Evolutionary conservation across 2,113 vertebrate genomes (phyloP).

Genomic region (Amblyornis subalaris): DNA sequence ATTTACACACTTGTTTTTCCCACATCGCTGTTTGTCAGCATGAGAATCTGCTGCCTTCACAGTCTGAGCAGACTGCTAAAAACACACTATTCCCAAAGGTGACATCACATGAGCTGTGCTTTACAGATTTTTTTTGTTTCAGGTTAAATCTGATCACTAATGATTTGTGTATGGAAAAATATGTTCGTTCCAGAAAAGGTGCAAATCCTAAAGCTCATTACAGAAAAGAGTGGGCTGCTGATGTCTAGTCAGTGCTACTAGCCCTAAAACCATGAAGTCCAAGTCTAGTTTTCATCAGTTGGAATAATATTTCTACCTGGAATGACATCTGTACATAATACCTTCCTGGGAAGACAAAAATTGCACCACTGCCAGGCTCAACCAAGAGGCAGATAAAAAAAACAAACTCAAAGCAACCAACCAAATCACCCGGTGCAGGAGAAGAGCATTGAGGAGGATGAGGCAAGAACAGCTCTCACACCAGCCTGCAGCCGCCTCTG

Average conservation of each 20-base stretch:
- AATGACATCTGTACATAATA: not conserved
- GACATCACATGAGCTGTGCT: not conserved
- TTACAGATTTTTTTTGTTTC: not conserved
- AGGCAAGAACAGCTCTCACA: not conserved
- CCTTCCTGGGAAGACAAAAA: not conserved
- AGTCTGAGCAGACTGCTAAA: not conserved
- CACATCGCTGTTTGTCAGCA: not conserved
- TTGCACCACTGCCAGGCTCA: not conserved
- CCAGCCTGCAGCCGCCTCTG: not conserved
- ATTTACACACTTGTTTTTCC: not conserved
- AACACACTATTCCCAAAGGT: not conserved
- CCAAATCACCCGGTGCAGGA: not conserved
- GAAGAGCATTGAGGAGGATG: not conserved
- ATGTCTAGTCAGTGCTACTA: not conserved
- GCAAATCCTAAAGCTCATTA: not conserved
- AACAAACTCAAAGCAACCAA: not conserved
- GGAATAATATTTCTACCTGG: not conserved
- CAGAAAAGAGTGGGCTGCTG: not conserved
- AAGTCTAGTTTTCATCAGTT: not conserved
- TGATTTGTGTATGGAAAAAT: not conserved
- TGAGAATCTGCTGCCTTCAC: not conserved
- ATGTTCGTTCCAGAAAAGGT: not conserved
- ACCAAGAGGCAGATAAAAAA: not conserved
- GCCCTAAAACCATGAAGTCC: not conserved
- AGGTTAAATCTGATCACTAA: not conserved